These are phyloP conservation scores for Australoheros scitulus DNA, from an alignment of 2,113 vertebrate genomes.

Conservation along the genomic window DNA sequence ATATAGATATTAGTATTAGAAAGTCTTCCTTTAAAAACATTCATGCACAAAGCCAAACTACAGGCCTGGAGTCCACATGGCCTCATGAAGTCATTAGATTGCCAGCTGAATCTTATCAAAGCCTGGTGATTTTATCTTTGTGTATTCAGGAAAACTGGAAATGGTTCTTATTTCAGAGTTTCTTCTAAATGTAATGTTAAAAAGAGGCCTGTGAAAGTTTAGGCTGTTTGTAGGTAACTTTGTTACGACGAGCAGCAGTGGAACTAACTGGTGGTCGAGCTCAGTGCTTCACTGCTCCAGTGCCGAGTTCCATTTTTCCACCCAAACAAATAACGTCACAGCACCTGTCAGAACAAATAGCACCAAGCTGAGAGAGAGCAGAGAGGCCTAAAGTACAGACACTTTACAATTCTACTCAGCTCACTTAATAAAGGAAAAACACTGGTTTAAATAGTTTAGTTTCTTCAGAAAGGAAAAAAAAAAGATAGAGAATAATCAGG, in stretches of 20 bases:
- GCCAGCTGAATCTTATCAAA: background rate
- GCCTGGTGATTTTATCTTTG: background rate
- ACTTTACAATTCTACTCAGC: background rate
- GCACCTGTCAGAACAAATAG: constrained; percentile 59
- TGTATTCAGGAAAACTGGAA: background rate
- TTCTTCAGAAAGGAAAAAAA: background rate
- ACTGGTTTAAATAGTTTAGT: background rate
- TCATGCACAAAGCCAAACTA: background rate
- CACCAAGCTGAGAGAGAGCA: constrained; percentile 19
- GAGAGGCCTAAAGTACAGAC: constrained; percentile 20
- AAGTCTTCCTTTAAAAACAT: constrained; percentile 6
- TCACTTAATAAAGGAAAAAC: constrained; percentile 1
- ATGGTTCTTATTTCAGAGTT: constrained; percentile 21
- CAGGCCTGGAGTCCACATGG: background rate
- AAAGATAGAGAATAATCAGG: background rate
- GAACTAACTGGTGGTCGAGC: constrained; percentile 25
- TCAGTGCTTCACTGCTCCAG: background rate
- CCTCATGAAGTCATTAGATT: constrained; percentile 33
- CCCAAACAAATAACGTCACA: constrained; percentile 59
- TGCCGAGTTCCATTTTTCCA: constrained; percentile 58
- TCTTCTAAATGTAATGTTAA: constrained; percentile 2
- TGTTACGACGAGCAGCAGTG: background rate
- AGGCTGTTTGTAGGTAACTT: background rate
- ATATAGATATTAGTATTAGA: constrained; percentile 4
- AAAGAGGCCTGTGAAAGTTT: background rate